These are phyloP conservation scores for Lasioglossum morio DNA, from an alignment of 2,888 invertebrate genomes.

Conservation along the genomic window DNA sequence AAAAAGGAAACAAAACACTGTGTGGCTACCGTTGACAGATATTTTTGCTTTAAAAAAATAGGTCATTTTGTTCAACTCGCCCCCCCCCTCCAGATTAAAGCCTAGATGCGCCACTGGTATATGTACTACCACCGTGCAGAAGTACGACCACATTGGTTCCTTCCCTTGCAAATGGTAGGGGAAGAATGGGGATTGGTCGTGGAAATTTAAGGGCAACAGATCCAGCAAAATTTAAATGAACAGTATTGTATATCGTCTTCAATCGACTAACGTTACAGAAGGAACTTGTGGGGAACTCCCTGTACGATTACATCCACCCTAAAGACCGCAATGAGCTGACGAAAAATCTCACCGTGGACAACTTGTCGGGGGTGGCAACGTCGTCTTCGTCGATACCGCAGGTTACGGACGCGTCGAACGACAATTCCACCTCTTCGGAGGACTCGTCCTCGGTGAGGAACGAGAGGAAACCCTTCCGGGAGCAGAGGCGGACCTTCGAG, in stretches of 20 bases:
- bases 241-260: not conserved
- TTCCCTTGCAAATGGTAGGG: no score
- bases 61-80: no score
- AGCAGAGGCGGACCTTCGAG: conserved; percentile 84
- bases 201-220: not conserved
- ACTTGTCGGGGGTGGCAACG: conserved; percentile 82
- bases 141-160: no score
- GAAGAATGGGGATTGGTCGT: not conserved
- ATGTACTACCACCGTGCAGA: not conserved
- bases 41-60: no score
- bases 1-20: no score
- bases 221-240: not conserved
- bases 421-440: conserved; percentile 86
- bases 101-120: no score
- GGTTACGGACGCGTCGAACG: conserved; percentile 80
- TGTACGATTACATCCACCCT: conserved; percentile 93
- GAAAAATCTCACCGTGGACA: conserved; percentile 86
- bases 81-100: no score
- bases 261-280: conserved; percentile 86
- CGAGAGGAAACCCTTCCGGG: conserved; percentile 64
- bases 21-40: no score
- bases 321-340: conserved; percentile 91
- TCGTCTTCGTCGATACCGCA: conserved; percentile 69
- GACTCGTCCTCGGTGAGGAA: conserved; percentile 58
- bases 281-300: conserved; percentile 92